These are phyloP conservation scores for Euzophera pinguis DNA, from an alignment of 2,888 invertebrate species.

Conservation along the genomic window DNA sequence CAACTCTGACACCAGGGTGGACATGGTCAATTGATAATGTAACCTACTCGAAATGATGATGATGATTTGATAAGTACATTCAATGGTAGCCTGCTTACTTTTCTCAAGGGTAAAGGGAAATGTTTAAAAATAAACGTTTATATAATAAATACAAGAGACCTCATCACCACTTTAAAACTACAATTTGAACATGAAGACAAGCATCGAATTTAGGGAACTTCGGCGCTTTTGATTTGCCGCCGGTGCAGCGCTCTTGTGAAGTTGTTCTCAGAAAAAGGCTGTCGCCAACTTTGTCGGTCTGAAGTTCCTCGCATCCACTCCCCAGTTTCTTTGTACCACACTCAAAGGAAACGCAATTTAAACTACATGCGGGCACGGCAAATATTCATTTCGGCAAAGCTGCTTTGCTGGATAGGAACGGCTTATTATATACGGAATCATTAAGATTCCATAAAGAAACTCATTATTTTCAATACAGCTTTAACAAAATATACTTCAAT, in stretches of 20 bases:
- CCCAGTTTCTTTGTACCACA: slow-evolving; percentile 49
- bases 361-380: slow-evolving; percentile 64
- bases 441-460: neutral
- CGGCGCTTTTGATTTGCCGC: slow-evolving; percentile 39
- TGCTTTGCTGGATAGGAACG: neutral
- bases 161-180: neutral
- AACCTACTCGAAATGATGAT: no score
- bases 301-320: slow-evolving; percentile 49
- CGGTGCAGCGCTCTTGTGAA: slow-evolving; percentile 35
- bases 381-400: slow-evolving; percentile 48
- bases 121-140: no score
- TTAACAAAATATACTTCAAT: neutral
- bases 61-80: no score
- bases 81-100: no score
- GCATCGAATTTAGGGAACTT: slow-evolving; percentile 22
- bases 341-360: slow-evolving; percentile 69
- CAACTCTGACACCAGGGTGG: no score
- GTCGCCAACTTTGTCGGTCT: slow-evolving; percentile 39
- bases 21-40: no score
- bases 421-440: no score
- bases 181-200: slow-evolving; percentile 5
- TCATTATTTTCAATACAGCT: neutral
- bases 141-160: neutral
- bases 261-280: slow-evolving; percentile 50
- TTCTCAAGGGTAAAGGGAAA: no score